Base-by-base conservation (phyloP, 1,140 invertebrate species). In the Dreissena polymorpha region DNA sequence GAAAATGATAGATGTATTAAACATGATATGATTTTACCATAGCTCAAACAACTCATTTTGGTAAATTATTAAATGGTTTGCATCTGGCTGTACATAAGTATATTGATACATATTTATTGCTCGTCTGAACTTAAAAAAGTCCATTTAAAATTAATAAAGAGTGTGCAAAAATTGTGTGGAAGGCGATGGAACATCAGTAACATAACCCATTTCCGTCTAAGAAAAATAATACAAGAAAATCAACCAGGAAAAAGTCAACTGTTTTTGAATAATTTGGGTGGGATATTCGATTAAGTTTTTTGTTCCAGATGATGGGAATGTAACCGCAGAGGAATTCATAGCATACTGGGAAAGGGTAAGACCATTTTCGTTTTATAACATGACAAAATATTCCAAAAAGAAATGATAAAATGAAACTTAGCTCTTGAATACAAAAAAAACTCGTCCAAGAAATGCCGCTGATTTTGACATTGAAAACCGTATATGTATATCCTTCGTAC, bases 301-400 rank as follows among this genome's bases (percentile, higher is more conserved):
- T 23, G 10, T 70, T 71, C 25, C 55, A 79, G 76, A 16, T 25
- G 68, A 79, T 29, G 53, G 64, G 7, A 49, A 29, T n/a, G 67
- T 79, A 25, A 57, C 18, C 16, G 10, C 25, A 39, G 51, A 70
- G 27, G 76, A 79, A 27, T 79, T 79, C n/a, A 63, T 79, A 16
- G 8, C 18, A 14, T 79, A 70, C 53, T 79, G 76, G 76, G 67
- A 69, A 60, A 27, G 29, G 76, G 76, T 79, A 70, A 53, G 49
- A 27, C 12, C 39, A 39, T 39, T 39, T 39, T 8, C 39, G 8
- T 27, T n/a, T 49, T 27, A 27, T 27, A 39, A 10, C 39, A 18
- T 55, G 16, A 55, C n/a, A n/a, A 21, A 18, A 55, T 8, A 55
- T 0, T 55, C 50, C 16, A 16, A 55, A 23, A 13, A 12, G 39